These are phyloP conservation scores for Amblyopsis rosae DNA, from an alignment of 2,113 vertebrate species.

Conservation along the genomic window DNA sequence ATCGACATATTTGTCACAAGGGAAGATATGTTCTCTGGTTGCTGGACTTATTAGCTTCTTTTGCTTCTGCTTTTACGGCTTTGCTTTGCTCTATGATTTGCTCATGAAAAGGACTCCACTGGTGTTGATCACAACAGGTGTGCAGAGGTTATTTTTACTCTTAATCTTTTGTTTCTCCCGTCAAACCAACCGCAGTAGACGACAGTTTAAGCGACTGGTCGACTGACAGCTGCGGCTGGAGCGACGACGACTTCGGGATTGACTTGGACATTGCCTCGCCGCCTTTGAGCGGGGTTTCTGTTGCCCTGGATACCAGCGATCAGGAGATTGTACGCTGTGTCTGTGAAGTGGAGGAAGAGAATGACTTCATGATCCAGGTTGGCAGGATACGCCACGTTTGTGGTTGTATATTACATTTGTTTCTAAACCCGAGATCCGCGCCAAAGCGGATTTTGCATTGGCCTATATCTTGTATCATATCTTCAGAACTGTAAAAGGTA, in stretches of 20 bases:
- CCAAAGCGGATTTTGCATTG: no score
- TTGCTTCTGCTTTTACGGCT: constrained; percentile 44
- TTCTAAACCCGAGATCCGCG: neutral
- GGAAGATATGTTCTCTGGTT: neutral
- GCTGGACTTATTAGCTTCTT: constrained; percentile 58
- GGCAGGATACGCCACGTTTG: neutral
- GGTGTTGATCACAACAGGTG: neutral
- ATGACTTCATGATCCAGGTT: constrained; percentile 99
- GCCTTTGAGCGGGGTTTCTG: constrained; percentile 82
- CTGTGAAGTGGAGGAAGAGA: constrained; percentile 95
- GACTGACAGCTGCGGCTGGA: constrained; percentile 92
- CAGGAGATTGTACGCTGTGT: constrained; percentile 92
- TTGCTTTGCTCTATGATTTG: constrained; percentile 41
- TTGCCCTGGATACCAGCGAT: constrained; percentile 75
- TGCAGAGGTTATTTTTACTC: neutral
- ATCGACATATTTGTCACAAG: constrained; percentile 6
- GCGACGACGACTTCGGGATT: constrained; percentile 86
- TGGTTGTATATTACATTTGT: neutral
- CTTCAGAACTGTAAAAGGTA: no score
- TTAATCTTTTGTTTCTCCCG: neutral
- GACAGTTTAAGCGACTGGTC: constrained; percentile 91
- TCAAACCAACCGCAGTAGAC: constrained; percentile 68
- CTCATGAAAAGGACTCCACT: neutral
- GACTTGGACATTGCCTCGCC: constrained; percentile 87
- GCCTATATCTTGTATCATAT: no score